Percentiles rank a stretch among this genome's conserved stretches.
phyloP scores from a whole-genome alignment of 2,113 vertebrate species.

The Fulica atra region DNA sequence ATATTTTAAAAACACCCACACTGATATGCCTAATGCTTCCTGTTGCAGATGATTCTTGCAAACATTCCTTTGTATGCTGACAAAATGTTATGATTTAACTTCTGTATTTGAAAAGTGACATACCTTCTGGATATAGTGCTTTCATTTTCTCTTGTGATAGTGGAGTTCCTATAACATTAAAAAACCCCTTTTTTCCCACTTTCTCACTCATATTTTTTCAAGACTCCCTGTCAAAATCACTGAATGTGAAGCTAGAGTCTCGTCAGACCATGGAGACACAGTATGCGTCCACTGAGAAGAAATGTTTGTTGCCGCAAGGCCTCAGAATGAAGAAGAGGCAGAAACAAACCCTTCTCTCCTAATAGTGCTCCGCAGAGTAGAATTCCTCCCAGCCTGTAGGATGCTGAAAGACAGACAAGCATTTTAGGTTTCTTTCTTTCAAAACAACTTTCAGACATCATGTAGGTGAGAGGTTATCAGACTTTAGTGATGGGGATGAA shows the following conservation, averaged over 20 bases:
- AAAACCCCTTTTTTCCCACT: not conserved
- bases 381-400: not conserved
- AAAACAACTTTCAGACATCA: not conserved
- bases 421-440: not conserved
- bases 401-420: not conserved
- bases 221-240: not conserved
- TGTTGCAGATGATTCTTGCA: not conserved
- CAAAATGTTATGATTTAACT: not conserved
- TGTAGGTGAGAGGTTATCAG: not conserved
- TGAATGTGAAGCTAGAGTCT: not conserved
- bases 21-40: not conserved
- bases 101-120: not conserved
- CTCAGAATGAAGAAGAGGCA: not conserved
- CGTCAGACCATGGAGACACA: not conserved
- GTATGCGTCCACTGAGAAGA: not conserved
- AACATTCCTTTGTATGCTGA: not conserved
- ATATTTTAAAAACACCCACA: rapidly evolving
- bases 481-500: not conserved
- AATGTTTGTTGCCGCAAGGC: not conserved
- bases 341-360: not conserved
- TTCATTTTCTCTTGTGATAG: not conserved
- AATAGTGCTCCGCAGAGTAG: not conserved
- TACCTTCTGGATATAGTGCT: not conserved
- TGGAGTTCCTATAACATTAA: not conserved
- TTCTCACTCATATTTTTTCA: not conserved